Evolutionary conservation across 2,888 invertebrate species (phyloP).

Genomic region (Cantharis rustica): DNA sequence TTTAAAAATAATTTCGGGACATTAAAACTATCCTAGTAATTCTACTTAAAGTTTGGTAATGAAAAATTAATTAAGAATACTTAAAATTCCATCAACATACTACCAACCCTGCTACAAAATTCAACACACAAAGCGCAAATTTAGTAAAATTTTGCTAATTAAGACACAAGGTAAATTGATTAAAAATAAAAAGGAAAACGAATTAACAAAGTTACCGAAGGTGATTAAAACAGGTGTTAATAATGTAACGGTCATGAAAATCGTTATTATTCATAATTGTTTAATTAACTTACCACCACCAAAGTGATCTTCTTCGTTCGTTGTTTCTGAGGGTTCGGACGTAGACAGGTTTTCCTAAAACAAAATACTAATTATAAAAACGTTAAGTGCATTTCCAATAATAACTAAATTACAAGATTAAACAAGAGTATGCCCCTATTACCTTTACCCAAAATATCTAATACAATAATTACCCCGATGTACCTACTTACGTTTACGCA

Average conservation of each 20-base stretch:
- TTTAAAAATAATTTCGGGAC: background rate
- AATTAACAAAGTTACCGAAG: conserved; percentile 14
- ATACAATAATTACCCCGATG: background rate
- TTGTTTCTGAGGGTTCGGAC: conserved; percentile 67
- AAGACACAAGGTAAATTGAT: conserved; percentile 37
- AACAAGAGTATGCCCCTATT: background rate
- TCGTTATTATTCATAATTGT: conserved; percentile 24
- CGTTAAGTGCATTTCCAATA: background rate
- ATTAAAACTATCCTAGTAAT: background rate
- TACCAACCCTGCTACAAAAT: conserved; percentile 45
- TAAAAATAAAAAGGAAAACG: conserved; percentile 22
- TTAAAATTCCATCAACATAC: background rate
- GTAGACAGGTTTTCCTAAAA: conserved; percentile 74
- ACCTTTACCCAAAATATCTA: background rate
- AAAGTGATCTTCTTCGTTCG: conserved; percentile 73
- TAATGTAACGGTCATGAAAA: conserved; percentile 27
- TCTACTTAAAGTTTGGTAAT: background rate
- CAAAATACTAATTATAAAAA: conserved; percentile 41
- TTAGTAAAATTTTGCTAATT: conserved; percentile 29
- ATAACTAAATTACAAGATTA: background rate
- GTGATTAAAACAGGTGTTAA: conserved; percentile 28
- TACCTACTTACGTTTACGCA: conserved; percentile 8
- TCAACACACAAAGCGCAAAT: conserved; percentile 33
- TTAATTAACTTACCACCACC: conserved; percentile 61
- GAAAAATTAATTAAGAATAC: background rate